phyloP scores from a whole-genome alignment of 2,113 vertebrate genomes.

The Isurus oxyrinchus region DNA sequence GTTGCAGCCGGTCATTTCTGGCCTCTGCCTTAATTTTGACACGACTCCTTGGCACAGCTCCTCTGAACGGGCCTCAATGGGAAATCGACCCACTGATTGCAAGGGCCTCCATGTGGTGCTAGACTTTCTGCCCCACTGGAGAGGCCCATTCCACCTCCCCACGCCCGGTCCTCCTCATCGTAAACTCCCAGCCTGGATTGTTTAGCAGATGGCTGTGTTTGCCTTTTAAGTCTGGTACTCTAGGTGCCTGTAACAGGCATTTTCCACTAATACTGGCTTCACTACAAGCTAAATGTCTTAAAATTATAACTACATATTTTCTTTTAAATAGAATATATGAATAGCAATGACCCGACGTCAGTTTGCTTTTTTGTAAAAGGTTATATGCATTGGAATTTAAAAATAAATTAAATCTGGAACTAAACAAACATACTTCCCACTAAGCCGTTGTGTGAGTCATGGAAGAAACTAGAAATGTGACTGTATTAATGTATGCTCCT shows the following conservation, averaged over 20 bases:
- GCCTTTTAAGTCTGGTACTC: neutral
- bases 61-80: neutral
- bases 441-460: neutral
- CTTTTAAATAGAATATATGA: neutral
- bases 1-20: neutral
- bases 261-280: neutral
- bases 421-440: neutral
- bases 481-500: neutral
- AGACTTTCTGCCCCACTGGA: neutral
- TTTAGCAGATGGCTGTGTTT: neutral
- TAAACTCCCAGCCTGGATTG: neutral
- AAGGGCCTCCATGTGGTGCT: neutral
- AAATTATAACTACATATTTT: neutral
- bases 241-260: neutral
- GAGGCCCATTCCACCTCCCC: neutral
- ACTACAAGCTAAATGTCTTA: neutral
- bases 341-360: neutral
- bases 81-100: neutral
- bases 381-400: neutral
- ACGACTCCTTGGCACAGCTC: neutral
- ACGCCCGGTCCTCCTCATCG: neutral
- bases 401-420: neutral
- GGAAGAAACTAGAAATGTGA: neutral
- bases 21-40: neutral
- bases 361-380: neutral